A percentile compares a stretch with the other conserved stretches of the same genome.
phyloP scores from a whole-genome alignment of 2,888 invertebrate species.

The Melangyna quadrimaculata region DNA sequence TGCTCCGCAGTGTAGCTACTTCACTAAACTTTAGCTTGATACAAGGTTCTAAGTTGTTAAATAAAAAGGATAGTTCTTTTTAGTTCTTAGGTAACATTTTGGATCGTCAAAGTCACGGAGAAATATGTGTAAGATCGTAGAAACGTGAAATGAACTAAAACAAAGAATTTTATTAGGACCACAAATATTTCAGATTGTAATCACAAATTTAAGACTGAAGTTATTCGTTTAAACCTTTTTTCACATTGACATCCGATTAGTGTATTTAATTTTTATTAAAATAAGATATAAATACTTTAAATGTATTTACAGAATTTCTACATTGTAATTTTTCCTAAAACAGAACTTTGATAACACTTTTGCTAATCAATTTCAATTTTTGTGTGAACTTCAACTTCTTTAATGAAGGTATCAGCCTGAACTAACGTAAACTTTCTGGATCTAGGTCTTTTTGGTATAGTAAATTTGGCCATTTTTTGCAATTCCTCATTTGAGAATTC shows the following conservation, averaged over 20 bases:
- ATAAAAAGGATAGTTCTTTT: too few species aligned
- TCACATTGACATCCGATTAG: background rate
- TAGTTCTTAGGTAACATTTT: too few species aligned
- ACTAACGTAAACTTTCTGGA: conserved; percentile 73
- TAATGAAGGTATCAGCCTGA: conserved; percentile 73
- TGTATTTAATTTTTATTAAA: background rate
- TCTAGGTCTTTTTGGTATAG: conserved; percentile 59
- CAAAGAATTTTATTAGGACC: too few species aligned
- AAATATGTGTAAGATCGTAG: too few species aligned
- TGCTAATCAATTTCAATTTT: conserved; percentile 56
- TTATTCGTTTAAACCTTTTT: too few species aligned
- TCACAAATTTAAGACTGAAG: too few species aligned
- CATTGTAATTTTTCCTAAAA: background rate
- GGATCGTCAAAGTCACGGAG: too few species aligned
- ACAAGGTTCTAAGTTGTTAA: too few species aligned
- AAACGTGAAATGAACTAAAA: too few species aligned
- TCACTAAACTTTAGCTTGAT: too few species aligned
- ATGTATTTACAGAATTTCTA: background rate
- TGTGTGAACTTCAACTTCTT: conserved; percentile 72
- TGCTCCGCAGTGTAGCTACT: too few species aligned
- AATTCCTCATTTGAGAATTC: conserved; percentile 72
- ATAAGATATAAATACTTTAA: background rate
- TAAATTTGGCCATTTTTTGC: conserved; percentile 66
- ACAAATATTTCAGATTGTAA: too few species aligned
- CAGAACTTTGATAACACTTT: background rate